A percentile compares a stretch with the other conserved stretches of the same genome.
phyloP scores from a whole-genome alignment of 2,888 invertebrate genomes.

The Malthinus seriepunctatus region DNA sequence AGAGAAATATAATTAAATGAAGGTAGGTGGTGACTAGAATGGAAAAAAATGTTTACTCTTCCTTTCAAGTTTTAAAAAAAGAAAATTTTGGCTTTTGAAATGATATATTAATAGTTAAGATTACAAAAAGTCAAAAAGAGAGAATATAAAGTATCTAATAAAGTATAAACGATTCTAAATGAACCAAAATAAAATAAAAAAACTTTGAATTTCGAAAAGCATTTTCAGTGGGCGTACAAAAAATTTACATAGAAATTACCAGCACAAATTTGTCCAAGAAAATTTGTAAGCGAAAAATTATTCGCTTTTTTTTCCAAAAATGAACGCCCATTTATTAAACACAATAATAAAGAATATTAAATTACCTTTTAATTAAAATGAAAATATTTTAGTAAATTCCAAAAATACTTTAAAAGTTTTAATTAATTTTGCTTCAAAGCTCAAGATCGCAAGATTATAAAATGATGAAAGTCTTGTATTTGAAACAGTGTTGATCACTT shows the following conservation, averaged over 20 bases:
- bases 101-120: conserved; percentile 8
- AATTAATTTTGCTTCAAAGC: too few relatives aligned
- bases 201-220: background rate
- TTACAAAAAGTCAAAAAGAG: conserved; percentile 14
- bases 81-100: conserved; percentile 7
- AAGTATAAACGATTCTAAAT: conserved; percentile 3
- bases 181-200: background rate
- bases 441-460: too few relatives aligned
- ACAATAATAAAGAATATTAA: too few relatives aligned
- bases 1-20: background rate
- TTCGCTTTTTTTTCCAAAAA: too few relatives aligned
- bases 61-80: background rate
- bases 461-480: too few relatives aligned
- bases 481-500: too few relatives aligned
- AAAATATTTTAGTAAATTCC: too few relatives aligned
- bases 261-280: background rate
- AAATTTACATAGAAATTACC: conserved; percentile 11
- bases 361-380: too few relatives aligned
- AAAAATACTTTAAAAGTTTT: too few relatives aligned
- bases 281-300: too few relatives aligned
- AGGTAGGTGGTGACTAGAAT: background rate
- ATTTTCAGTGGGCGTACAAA: conserved; percentile 7
- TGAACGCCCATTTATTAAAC: too few relatives aligned
- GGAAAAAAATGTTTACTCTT: background rate
- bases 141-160: conserved; percentile 10